Conservation (phyloP, 2,888 invertebrate genomes). For the Caenorhabditis japonica region DNA sequence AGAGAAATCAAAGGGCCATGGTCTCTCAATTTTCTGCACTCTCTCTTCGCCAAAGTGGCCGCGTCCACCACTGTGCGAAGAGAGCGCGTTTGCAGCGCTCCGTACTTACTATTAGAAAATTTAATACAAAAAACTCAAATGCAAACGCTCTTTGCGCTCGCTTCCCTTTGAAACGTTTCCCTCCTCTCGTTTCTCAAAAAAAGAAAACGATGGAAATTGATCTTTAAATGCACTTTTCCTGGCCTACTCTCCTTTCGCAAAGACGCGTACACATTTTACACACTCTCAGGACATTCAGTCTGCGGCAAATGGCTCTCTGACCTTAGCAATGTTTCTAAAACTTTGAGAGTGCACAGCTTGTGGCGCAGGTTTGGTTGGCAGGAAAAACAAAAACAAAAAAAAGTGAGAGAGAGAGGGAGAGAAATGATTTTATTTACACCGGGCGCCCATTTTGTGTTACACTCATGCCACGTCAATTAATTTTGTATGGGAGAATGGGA, state of each 20-base stretch:
- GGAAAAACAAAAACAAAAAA: not conserved
- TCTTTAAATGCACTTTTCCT: conserved; percentile 49
- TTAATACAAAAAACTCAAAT: not conserved
- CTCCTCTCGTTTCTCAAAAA: conserved; percentile 33
- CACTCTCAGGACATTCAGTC: not conserved
- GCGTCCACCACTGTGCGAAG: no score
- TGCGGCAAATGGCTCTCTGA: conserved; percentile 3
- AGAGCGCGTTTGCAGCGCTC: no score
- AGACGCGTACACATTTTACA: conserved; percentile 34
- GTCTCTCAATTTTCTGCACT: no score
- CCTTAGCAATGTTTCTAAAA: not conserved
- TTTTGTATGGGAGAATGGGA: not conserved
- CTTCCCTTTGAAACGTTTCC: conserved; percentile 32
- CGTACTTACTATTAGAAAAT: no score
- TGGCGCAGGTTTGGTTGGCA: not conserved
- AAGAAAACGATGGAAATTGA: conserved; percentile 45
- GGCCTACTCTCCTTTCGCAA: not conserved
- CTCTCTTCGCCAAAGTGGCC: no score
- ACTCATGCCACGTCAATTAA: conserved; percentile 7
- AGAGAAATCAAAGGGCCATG: no score
- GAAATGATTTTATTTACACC: conserved; percentile 19
- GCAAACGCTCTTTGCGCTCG: conserved; percentile 3
- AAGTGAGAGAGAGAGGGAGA: conserved; percentile 3
- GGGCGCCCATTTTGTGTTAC: not conserved
- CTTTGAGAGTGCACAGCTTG: not conserved